Base-by-base conservation (phyloP, 2,888 invertebrate species). In the Gastracanthus pulcherrimus region DNA sequence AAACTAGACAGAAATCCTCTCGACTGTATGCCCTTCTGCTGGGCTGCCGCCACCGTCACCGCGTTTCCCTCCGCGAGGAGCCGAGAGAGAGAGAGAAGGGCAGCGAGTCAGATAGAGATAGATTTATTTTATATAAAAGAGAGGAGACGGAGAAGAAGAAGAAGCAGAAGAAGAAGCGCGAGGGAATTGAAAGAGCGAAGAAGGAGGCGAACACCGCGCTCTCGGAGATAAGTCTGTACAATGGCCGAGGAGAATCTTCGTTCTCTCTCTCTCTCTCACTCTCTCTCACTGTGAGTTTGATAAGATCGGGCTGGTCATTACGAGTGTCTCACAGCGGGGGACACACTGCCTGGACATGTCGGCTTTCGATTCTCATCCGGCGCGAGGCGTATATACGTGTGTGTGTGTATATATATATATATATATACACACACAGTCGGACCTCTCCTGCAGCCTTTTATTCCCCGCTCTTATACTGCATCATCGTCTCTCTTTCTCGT, bases 231-330 rank as follows among this genome's bases (percentile, higher is more conserved):
- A 88, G 87, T 34, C 16, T 75, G 87, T 86, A 88, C 89, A 88
- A 88, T 88, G 87, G 87, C 86, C 71, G 84, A 86, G 86, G 86
- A 86, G 79, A 84, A 84, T 83, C 81, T 83, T 60, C 75, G 41
- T 66, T 69, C 55, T 45, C 45, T 26, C 41, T 48, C 62, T 62
- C n/a, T 11, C 31, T 66, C 45, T 16, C 69, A 38, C 26, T 34
- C 69, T 58, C 70, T 34, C 34, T 58, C 81, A 72, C 84, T 76
- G 82, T 82, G 83, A 83, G 82, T 84, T 85, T 88, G 89, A 89
- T 89, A 88, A 89, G 88, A 89, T 89, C 89, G 87, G 87, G 85
- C 85, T 86, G 89, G 88, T 89, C 89, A 89, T 89, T 89, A 89
- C 88, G 88, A 88, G 87, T 88, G 88, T 89, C 88, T 89, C 89